A percentile compares a stretch with the other conserved stretches of the same genome.
Evolutionary conservation across 2,797 vertebrate species (phyloP).

Genomic region (Arctocebus calabarensis): DNA sequence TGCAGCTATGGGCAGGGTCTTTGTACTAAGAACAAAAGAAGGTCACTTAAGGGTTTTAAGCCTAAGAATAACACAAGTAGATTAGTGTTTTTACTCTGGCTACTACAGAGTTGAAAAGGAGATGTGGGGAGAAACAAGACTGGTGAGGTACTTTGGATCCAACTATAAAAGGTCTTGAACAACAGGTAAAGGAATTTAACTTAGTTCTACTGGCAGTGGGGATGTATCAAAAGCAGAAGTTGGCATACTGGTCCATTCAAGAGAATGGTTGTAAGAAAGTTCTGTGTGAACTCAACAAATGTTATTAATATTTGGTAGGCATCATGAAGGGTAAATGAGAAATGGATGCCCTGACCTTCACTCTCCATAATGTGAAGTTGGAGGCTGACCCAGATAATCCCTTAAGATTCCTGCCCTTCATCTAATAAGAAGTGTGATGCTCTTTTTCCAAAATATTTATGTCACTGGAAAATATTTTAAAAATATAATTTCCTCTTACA

Average conservation of each 20-base stretch:
- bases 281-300: background rate
- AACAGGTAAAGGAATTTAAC: background rate
- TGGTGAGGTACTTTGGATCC: background rate
- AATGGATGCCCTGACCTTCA: background rate
- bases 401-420: conserved; percentile 9
- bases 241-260: background rate
- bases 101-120: background rate
- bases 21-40: background rate
- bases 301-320: background rate
- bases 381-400: conserved; percentile 10
- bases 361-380: background rate
- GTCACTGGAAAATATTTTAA: conserved; percentile 16
- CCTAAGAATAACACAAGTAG: background rate
- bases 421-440: conserved; percentile 9
- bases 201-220: background rate
- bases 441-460: conserved; percentile 6
- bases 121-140: background rate
- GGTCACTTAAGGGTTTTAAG: background rate
- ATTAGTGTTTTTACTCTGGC: background rate
- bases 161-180: background rate
- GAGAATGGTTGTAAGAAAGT: background rate
- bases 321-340: background rate
- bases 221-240: background rate
- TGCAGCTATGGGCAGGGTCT: background rate
- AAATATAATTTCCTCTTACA: background rate